Base-by-base conservation (phyloP, 2,113 vertebrate species). In the Ptilorrhoa leucosticta region DNA sequence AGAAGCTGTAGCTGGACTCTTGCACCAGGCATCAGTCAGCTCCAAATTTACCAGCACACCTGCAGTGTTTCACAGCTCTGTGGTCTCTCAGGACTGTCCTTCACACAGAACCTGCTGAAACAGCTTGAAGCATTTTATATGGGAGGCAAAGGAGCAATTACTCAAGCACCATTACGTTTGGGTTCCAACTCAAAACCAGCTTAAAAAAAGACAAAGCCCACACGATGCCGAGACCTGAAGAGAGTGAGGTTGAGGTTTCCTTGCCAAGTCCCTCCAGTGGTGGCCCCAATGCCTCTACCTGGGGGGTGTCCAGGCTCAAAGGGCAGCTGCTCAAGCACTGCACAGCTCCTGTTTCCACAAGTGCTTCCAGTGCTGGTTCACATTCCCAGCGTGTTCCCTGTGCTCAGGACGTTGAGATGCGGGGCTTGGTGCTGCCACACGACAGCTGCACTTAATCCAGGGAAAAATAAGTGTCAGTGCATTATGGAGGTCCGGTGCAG, bases 1-100 rank as follows among this genome's bases (percentile, higher is more conserved):
- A 87, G 80, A 33, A 68, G 39, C 20, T 68, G 4, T 4, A 24
- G 5, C 1, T 16, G 15, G 15, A 9, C 27, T 8, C 54, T 12
- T 1, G 0, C 44, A 75, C 9, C 39, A 1, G 2, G 42, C 23
- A 64, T 13, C 15, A 10, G 2, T 9, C 4, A 2, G 11, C 45
- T 23, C 24, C 39, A 50, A 7, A 16, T 21, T 37, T 5, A 7
- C 2, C 57, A 48, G 15, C 4, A 16, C 28, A 39, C 3, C 17
- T 19, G 1, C 14, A 17, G 21, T 0, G 47, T 10, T 20, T 22
- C 70, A 22, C 17, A 65, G 47, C 44, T 8, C 56, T 65, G 47
- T 6, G 37, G 40, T 42, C 2, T 9, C 6, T 54, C 47, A 37
- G 68, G 13, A 3, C 27, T 35, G 39, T 9, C 35, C 39, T 40